phyloP scores from a whole-genome alignment of 2,113 vertebrate genomes.

The Clarias gariepinus region DNA sequence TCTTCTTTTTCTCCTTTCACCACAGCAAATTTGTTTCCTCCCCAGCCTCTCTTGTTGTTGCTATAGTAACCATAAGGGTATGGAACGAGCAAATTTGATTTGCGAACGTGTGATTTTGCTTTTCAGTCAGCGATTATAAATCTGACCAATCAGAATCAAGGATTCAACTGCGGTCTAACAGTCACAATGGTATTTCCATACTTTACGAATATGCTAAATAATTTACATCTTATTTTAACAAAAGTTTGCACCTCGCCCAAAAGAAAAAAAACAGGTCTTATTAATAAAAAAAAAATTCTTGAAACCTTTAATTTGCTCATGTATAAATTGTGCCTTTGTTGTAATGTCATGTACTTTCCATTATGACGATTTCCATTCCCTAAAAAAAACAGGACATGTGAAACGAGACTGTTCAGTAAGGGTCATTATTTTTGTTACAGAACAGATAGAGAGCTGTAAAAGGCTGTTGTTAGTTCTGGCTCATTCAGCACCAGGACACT shows the following conservation, averaged over 20 bases:
- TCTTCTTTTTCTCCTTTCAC: neutral
- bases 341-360: neutral
- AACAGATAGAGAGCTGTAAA: neutral
- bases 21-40: neutral
- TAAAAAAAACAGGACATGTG: neutral
- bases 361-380: neutral
- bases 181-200: neutral
- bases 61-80: neutral
- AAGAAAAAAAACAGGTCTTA: too few species aligned
- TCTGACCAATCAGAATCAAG: neutral
- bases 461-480: constrained; percentile 27
- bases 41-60: neutral
- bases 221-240: neutral
- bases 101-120: neutral
- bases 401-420: neutral
- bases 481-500: constrained; percentile 5
- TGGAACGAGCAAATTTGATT: neutral
- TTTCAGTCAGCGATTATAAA: neutral
- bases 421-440: neutral
- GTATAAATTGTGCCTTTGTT: neutral
- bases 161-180: neutral
- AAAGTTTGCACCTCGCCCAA: neutral
- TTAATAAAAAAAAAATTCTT: too few species aligned
- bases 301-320: neutral
- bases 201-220: neutral